Conservation (phyloP, 2,113 vertebrate genomes). For the Nanorana parkeri region DNA sequence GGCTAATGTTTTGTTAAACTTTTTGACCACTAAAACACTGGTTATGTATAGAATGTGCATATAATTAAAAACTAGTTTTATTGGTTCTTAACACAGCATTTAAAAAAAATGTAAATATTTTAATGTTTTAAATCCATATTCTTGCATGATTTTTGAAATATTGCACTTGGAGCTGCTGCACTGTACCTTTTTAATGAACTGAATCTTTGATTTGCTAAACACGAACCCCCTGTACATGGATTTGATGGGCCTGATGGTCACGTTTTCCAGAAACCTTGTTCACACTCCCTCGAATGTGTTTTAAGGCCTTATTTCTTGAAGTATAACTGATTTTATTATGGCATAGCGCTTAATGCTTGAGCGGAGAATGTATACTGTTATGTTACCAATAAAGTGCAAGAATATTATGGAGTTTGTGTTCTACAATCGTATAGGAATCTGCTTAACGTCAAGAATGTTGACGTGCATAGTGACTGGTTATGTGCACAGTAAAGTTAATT, state of each 20-base stretch:
- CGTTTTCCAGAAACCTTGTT: neutral
- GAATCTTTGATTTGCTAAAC: neutral
- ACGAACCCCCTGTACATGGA: neutral
- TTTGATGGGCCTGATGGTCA: neutral
- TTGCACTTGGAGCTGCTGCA: too few relatives aligned
- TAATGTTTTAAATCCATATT: neutral
- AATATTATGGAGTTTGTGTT: neutral
- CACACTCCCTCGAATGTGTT: neutral
- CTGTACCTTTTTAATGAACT: too few relatives aligned
- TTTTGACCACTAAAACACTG: neutral
- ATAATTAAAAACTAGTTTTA: neutral
- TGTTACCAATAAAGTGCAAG: constrained; percentile 28
- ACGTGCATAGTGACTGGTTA: neutral
- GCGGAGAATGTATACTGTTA: constrained; percentile 30
- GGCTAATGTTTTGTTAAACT: neutral
- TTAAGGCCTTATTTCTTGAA: neutral
- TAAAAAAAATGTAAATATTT: constrained; percentile 1
- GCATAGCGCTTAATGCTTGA: neutral
- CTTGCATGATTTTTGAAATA: neutral
- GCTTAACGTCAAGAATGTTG: neutral
- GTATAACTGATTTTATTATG: constrained; percentile 21
- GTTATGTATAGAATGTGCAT: neutral
- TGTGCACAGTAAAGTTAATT: too few relatives aligned
- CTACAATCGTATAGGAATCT: neutral
- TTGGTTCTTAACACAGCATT: neutral